Percentiles rank a stretch among this genome's conserved stretches.
phyloP scores from a whole-genome alignment of 35 echinoderm and acorn worm species.

The Apostichopus californicus region DNA sequence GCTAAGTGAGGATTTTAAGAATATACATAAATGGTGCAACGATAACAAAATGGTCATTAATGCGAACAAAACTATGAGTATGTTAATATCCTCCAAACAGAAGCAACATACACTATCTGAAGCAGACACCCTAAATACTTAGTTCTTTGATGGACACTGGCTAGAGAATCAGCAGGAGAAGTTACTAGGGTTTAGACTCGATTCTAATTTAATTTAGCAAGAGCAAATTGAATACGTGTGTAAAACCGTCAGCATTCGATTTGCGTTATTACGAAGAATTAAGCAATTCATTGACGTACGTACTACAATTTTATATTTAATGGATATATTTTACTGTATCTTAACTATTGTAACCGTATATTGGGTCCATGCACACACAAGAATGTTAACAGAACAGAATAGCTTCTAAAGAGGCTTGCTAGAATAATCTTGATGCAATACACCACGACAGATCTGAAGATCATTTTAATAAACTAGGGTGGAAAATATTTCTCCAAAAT shows the following conservation, averaged over 20 bases:
- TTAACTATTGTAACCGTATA: neutral
- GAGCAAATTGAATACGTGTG: neutral
- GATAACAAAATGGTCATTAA: slow-evolving; percentile 37
- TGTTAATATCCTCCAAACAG: slow-evolving; percentile 27
- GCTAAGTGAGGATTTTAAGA: slow-evolving; percentile 11
- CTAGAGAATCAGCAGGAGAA: neutral
- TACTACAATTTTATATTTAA: neutral
- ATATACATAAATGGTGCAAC: neutral
- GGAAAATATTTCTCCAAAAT: too few relatives aligned
- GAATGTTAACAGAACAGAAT: too few relatives aligned
- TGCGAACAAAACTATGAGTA: slow-evolving; percentile 1
- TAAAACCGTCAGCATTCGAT: neutral
- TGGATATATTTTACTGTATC: neutral
- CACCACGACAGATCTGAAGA: too few relatives aligned
- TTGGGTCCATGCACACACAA: neutral
- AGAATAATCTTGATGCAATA: too few relatives aligned
- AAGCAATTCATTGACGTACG: neutral
- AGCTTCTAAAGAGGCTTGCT: too few relatives aligned
- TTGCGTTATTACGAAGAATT: neutral
- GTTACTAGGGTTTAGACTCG: neutral
- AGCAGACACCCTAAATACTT: neutral
- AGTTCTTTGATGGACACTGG: neutral
- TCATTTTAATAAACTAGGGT: too few relatives aligned
- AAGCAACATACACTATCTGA: neutral
- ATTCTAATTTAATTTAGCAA: neutral